Evolutionary conservation across 2,888 invertebrate species (phyloP), one percentile per base, ranked within the genome.

Genomic region (Tiliacea aurago): DNA sequence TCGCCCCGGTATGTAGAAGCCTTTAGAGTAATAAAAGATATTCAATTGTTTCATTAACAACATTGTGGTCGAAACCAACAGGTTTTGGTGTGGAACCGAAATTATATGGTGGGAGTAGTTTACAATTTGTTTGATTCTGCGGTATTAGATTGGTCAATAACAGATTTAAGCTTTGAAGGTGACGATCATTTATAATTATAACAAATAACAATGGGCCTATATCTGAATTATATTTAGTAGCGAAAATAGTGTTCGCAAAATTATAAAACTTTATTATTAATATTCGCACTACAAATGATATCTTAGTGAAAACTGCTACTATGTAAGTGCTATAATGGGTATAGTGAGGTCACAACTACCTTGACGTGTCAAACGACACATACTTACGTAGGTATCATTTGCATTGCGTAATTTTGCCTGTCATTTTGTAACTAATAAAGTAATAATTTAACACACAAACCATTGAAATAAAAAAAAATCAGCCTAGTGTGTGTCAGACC

Each of bases 51-150:
- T 78, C 66, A 75, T 78, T 58, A 86, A 61, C 63, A 76, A 69
- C 71, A 86, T 81, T 86, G 84, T 65, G 78, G 78, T 85, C 58
- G 58, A 78, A 77, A 78, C 68, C 70, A 73, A 69, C 70, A 81
- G 78, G 74, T 64, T 75, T 79, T 75, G 56, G 63, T 66, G 75
- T 63, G 80, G 68, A 80, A 72, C 71, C 80, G 71, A 70, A 72
- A 75, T 72, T 76, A 83, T 76, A 83, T 80, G 53, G 71, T 47
- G 59, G 23, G 59, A 55, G 10, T 70, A 68, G 70, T 80, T 80
- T 66, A 76, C 67, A 70, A 67, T 75, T 76, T 70, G 70, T 70
- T 84, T 73, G 37, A 65, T 70, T 80, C 47, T 68, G 80, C 41
- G 65, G 78, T 37, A 65, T 64, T 81, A 28, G 43, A 58, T 78